Evolutionary conservation across 2,888 invertebrate species (phyloP).

Genomic region (Trachelus troglodyta): DNA sequence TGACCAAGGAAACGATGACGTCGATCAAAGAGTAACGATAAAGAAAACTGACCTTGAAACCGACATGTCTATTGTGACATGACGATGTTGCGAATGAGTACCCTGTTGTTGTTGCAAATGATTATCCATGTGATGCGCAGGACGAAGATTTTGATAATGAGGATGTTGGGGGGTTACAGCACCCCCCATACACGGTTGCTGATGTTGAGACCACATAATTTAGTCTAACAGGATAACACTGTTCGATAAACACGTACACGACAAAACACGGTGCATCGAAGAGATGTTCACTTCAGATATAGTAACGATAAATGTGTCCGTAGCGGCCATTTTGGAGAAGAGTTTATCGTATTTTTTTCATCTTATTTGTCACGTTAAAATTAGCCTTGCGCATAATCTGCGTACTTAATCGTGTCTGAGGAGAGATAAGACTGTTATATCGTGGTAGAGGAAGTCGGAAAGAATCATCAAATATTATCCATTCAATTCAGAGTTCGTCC

Average conservation of each 20-base stretch:
- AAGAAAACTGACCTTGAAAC: constrained; percentile 44
- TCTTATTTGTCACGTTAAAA: constrained; percentile 42
- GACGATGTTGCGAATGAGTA: constrained; percentile 18
- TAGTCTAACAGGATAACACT: neutral
- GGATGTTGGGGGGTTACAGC: constrained; percentile 32
- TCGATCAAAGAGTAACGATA: neutral
- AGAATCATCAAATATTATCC: neutral
- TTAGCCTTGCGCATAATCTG: constrained; percentile 39
- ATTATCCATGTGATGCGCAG: constrained; percentile 25
- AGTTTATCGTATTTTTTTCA: constrained; percentile 31
- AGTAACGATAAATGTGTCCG: neutral
- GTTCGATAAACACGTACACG: neutral
- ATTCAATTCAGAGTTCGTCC: neutral
- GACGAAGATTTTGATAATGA: constrained; percentile 33
- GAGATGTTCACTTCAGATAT: neutral
- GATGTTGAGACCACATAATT: constrained; percentile 42
- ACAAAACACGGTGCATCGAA: neutral
- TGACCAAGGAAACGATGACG: neutral
- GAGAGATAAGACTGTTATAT: neutral
- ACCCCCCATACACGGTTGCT: constrained; percentile 33
- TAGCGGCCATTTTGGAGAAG: neutral
- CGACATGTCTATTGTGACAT: constrained; percentile 39
- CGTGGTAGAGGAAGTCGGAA: neutral
- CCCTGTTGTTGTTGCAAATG: constrained; percentile 27
- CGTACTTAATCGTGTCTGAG: neutral